A percentile compares a stretch with the other conserved stretches of the same genome.
Conservation (phyloP, 2,113 vertebrate genomes). For the Engraulis encrasicolus region DNA sequence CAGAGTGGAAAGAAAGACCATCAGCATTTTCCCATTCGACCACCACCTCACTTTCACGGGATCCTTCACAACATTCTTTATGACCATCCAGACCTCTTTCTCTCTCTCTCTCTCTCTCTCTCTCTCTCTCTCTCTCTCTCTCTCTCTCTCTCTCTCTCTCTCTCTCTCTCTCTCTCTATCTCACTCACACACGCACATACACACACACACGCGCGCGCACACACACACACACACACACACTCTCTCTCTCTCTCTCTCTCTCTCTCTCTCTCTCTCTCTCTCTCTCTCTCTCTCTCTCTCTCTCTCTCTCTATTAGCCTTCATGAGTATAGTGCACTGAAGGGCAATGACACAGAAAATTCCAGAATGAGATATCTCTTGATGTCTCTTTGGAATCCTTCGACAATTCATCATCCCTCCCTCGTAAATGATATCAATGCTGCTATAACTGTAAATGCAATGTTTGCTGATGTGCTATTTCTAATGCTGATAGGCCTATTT, state of each 20-base stretch:
- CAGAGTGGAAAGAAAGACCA: background rate
- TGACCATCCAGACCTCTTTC: background rate
- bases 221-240: no score
- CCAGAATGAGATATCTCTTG: background rate
- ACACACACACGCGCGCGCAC: no score
- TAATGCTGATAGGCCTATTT: background rate
- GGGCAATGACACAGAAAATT: slow-evolving; percentile 12
- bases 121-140: background rate
- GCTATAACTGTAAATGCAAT: no score
- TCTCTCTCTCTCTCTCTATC: background rate
- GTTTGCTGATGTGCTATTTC: background rate
- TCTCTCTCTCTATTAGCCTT: background rate
- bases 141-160: background rate
- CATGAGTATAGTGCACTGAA: background rate
- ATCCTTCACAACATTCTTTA: background rate
- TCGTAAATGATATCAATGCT: background rate
- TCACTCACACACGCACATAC: no score
- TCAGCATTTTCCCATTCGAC: background rate
- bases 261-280: background rate
- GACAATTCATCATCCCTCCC: no score
- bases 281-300: background rate
- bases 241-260: background rate
- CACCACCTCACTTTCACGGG: background rate
- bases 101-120: background rate
- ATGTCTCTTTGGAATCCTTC: background rate